Base-by-base conservation (phyloP, 2,888 invertebrate species). In the Cheilosia pagana region DNA sequence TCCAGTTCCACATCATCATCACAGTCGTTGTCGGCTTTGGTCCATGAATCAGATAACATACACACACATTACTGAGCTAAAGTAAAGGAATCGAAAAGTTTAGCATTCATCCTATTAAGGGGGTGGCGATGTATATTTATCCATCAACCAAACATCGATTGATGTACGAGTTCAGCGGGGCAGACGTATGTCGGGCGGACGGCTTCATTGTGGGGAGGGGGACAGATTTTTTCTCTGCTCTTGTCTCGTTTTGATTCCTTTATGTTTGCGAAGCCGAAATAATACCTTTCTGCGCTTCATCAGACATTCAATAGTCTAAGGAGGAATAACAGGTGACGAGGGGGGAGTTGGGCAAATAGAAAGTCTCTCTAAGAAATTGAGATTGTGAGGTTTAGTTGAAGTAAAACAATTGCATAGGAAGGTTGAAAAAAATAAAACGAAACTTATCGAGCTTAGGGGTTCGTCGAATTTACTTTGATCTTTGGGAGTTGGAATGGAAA, bases 221-320 rank as follows among this genome's bases (percentile, higher is more conserved):
- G 12, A 3, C 3, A 12, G 2, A 48, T 8, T 21, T 10, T 45
- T 8, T 48, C n/a, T 16, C 3, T 19, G 0, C 45, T 8, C 19
- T 19, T 50, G 14, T 28, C 12, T 41, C 28, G 55, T 16, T 70
- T 55, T 31, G 41, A 67, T 75, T 60, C 77, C 35, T 77, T 70
- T 41, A 77, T 77, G 77, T 77, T 70, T 70, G 25, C 77, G 62
- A 77, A 77, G 77, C 77, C 68, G 68, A 68, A 70, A 77, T 77
- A 70, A 77, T 77, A 77, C 77, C 77, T 77, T 70, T 62, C 77
- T 62, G 53, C 62, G 77, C 77, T 77, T 62, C 77, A 53, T 77
- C 77, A 77, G 77, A 28, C 77, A 77, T 77, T 70, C 68, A 70
- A 77, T 77, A 77, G 77, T 68, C 77, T 39, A 39, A 19, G 39